These are phyloP conservation scores for Falco concolor DNA, from an alignment of 2,797 vertebrate genomes.

Conservation along the genomic window DNA sequence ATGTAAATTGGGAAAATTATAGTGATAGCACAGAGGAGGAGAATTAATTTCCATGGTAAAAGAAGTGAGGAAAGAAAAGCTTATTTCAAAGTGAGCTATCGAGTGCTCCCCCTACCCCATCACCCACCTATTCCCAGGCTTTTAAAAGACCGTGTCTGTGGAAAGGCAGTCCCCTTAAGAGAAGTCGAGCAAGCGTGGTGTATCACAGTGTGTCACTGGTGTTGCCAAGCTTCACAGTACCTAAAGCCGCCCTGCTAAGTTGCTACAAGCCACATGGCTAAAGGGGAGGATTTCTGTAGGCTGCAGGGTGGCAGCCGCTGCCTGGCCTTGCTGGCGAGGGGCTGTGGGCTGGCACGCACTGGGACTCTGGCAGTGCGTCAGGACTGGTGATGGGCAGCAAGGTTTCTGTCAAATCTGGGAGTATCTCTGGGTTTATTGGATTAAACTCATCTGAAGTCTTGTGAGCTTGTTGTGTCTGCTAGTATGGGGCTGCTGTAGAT, in stretches of 20 bases:
- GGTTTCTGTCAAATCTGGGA: neutral
- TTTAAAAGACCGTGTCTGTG: neutral
- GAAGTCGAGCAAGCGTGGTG: neutral
- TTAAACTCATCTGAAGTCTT: neutral
- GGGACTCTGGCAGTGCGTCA: neutral
- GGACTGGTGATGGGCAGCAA: neutral
- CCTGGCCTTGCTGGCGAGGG: neutral
- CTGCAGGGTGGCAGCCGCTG: neutral
- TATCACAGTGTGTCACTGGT: fast-evolving
- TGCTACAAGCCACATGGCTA: neutral
- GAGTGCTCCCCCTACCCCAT: neutral
- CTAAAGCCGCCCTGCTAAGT: neutral
- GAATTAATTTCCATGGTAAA: slow-evolving; percentile 19
- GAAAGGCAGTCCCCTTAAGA: neutral
- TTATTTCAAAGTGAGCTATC: neutral
- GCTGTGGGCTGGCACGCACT: fast-evolving
- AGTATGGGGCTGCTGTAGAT: fast-evolving
- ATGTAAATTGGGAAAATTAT: slow-evolving; percentile 53
- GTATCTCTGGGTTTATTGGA: neutral
- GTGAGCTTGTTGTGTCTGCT: neutral
- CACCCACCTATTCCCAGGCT: neutral
- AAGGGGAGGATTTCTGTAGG: neutral
- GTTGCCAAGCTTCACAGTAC: neutral
- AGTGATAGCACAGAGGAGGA: neutral
- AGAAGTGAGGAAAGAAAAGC: neutral